Evolutionary conservation across 2,888 invertebrate genomes (phyloP), one percentile per base, ranked within the genome.

Genomic region (Chymomyza procnemis): DNA sequence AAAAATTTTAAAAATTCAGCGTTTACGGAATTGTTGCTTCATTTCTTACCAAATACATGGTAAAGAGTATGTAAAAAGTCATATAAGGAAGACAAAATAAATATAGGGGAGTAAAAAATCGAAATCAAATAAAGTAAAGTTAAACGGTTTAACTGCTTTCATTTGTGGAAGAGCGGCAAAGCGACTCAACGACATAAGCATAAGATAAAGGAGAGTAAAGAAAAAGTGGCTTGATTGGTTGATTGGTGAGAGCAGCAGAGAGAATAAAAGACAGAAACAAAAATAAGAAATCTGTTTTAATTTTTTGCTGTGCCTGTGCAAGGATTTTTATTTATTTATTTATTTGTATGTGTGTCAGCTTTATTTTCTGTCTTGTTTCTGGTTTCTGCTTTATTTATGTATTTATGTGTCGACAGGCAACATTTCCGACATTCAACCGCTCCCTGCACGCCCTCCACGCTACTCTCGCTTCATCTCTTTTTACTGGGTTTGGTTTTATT

Each of bases 131-230:
- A 41, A 41, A 12, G 34, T 60, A 67, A 73, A 66, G 71, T 46
- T 73, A 75, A 83, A 75, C 78, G 80, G 69, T 85, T 85, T 85
- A 76, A 81, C 78, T 71, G 72, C 76, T 66, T 63, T 41, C 12
- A 12, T 41, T 41, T 41, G 12, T 12, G 12, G 12, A 41, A 34
- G 34, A 34, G 6, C 34, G 34, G 26, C 0, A 41, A 41, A 41
- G 9, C 34, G 34, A 41, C 12, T 41, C 34, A 41, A 41, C 12
- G 12, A 41, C 34, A 41, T 41, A 41, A 41, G 34, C 3, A n/a
- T n/a, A 41, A 5, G 6, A 12, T 18, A 22, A 30, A 14, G n/a
- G 60, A 9, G 16, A n/a, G 50, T 41, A 50, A n/a, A 56, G n/a
- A n/a, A 19, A 16, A 2, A 14, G 41, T 30, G 34, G 46, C 47